A percentile compares a stretch with the other conserved stretches of the same genome.
phyloP scores from a whole-genome alignment of 1,140 invertebrate genomes.

The Lysiphlebus fabarum region DNA sequence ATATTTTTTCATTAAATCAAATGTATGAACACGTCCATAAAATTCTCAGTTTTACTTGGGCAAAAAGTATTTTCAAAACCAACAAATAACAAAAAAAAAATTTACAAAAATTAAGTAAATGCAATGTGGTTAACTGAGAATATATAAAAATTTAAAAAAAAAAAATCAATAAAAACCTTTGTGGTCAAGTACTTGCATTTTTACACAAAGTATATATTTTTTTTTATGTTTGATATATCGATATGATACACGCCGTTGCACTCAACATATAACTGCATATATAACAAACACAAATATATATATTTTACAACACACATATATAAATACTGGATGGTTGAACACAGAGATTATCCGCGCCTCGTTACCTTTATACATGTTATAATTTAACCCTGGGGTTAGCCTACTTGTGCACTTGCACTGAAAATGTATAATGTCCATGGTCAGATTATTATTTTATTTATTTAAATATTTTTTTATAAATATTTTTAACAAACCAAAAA shows the following conservation, averaged over 20 bases:
- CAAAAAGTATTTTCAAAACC: background rate
- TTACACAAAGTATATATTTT: slow-evolving; percentile 1
- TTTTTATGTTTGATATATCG: slow-evolving; percentile 24
- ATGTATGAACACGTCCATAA: too few relatives aligned
- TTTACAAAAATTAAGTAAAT: slow-evolving; percentile 16
- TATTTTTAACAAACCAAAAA: too few relatives aligned
- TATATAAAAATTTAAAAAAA: too few relatives aligned
- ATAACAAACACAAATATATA: too few relatives aligned
- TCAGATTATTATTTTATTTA: background rate
- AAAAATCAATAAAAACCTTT: slow-evolving; percentile 22
- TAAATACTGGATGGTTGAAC: slow-evolving; percentile 3
- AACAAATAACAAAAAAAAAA: slow-evolving; percentile 11
- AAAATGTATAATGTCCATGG: background rate
- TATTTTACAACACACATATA: too few relatives aligned
- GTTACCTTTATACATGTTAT: slow-evolving; percentile 25
- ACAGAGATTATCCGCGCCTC: slow-evolving; percentile 25
- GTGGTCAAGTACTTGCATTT: slow-evolving; percentile 14
- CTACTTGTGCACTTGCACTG: background rate
- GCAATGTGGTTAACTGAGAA: slow-evolving; percentile 20
- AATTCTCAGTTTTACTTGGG: too few relatives aligned
- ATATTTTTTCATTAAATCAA: too few relatives aligned
- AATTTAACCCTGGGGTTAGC: slow-evolving; percentile 11
- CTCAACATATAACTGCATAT: too few relatives aligned
- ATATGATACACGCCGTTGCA: slow-evolving; percentile 15
- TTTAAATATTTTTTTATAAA: background rate